These are phyloP conservation scores for Micronisus gabar DNA, from an alignment of 2,113 vertebrate genomes.

Conservation along the genomic window DNA sequence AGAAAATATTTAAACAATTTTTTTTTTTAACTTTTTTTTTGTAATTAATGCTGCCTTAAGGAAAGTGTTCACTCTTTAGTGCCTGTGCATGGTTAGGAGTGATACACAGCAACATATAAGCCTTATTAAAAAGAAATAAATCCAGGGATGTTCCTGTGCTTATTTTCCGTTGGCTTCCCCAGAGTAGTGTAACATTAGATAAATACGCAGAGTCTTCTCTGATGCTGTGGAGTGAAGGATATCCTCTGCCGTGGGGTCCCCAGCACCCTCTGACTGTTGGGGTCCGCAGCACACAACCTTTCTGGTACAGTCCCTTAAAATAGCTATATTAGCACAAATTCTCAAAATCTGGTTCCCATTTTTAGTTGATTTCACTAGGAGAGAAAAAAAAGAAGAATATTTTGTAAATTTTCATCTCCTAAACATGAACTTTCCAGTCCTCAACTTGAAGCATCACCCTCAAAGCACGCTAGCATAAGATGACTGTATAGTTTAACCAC, in stretches of 20 bases:
- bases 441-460: background rate
- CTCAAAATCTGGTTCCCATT: background rate
- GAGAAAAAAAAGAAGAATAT: background rate
- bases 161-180: background rate
- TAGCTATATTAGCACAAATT: background rate
- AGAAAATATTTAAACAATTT: background rate
- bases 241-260: background rate
- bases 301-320: background rate
- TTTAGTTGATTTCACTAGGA: background rate
- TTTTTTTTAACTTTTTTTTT: background rate
- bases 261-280: too few species aligned
- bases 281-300: background rate
- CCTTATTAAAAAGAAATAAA: background rate
- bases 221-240: background rate
- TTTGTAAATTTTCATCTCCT: background rate
- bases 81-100: background rate
- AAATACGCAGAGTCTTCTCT: background rate
- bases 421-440: background rate
- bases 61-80: background rate
- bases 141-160: background rate
- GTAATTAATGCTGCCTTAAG: background rate
- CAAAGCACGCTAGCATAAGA: background rate
- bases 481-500: background rate
- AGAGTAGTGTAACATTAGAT: background rate
- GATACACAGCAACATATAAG: background rate